These are phyloP conservation scores for Penaeus chinensis DNA, from an alignment of 1,140 invertebrate species.

Conservation along the genomic window DNA sequence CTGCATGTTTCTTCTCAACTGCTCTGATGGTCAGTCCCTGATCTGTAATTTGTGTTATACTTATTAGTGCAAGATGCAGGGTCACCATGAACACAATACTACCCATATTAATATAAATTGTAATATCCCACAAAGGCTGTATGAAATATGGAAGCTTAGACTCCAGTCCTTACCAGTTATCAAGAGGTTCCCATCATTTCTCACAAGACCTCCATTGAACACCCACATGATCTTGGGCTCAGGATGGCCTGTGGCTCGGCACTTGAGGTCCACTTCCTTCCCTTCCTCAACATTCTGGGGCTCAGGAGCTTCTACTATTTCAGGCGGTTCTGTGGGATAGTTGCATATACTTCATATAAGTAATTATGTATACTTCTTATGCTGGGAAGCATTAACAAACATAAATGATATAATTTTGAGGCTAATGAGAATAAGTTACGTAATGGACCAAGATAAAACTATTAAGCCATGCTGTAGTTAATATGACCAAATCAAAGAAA, in stretches of 20 bases:
- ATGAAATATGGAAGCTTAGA: too few species aligned
- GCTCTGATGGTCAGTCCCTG: constrained; percentile 73
- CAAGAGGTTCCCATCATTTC: constrained; percentile 66
- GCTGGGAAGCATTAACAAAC: too few species aligned
- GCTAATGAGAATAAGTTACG: too few species aligned
- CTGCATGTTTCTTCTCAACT: constrained; percentile 84
- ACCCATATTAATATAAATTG: too few species aligned
- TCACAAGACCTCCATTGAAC: constrained; percentile 80
- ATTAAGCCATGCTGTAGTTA: too few species aligned
- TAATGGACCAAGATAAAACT: too few species aligned
- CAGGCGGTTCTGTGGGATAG: constrained; percentile 72
- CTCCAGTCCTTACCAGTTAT: constrained; percentile 31
- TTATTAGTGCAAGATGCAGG: neutral
- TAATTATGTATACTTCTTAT: too few species aligned
- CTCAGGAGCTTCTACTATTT: constrained; percentile 73
- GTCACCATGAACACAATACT: neutral
- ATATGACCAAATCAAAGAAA: too few species aligned
- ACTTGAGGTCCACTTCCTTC: constrained; percentile 75
- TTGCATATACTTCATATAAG: too few species aligned
- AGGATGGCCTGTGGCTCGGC: constrained; percentile 77
- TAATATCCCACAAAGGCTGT: too few species aligned
- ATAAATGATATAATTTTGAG: too few species aligned
- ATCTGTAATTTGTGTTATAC: constrained; percentile 68
- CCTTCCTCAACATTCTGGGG: constrained; percentile 76
- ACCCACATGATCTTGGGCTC: constrained; percentile 83